A percentile compares a stretch with the other conserved stretches of the same genome.
Conservation (phyloP, 2,888 invertebrate species). For the Morinoia aosen region DNA sequence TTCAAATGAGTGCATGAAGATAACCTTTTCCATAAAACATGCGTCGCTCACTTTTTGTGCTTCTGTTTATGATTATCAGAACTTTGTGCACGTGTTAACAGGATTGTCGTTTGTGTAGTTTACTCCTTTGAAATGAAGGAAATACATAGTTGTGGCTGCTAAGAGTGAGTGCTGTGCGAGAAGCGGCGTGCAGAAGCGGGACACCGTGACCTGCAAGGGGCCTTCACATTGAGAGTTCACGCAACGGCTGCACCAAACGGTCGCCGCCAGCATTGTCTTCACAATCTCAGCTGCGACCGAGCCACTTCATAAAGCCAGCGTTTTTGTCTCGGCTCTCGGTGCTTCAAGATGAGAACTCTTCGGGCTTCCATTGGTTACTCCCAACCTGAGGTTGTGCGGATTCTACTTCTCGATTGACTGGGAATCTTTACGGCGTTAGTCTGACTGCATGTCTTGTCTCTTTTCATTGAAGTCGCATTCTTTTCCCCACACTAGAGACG, state of each 20-base stretch:
- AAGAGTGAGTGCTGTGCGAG: not conserved
- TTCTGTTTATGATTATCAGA: not conserved
- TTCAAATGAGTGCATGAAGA: not conserved
- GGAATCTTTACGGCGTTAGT: not conserved
- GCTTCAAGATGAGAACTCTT: not conserved
- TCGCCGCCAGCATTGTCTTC: slow-evolving; percentile 8
- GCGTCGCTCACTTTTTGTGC: not conserved
- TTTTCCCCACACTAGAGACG: not conserved
- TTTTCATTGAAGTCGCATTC: not conserved
- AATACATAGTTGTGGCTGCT: not conserved
- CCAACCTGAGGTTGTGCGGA: not conserved
- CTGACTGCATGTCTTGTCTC: not conserved
- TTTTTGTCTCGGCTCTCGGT: not conserved
- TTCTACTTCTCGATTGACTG: not conserved
- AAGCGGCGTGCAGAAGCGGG: not conserved
- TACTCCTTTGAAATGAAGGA: not conserved
- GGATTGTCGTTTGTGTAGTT: not conserved
- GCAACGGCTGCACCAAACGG: slow-evolving; percentile 14
- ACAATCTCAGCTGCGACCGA: not conserved
- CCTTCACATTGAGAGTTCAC: slow-evolving; percentile 20
- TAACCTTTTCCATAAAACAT: not conserved
- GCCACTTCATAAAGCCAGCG: not conserved
- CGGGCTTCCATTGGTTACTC: not conserved
- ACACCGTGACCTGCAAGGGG: slow-evolving; percentile 29
- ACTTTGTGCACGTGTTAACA: not conserved